Evolutionary conservation across 2,888 invertebrate species (phyloP), one percentile per base, ranked within the genome.

Genomic region (Oscheius sp.): DNA sequence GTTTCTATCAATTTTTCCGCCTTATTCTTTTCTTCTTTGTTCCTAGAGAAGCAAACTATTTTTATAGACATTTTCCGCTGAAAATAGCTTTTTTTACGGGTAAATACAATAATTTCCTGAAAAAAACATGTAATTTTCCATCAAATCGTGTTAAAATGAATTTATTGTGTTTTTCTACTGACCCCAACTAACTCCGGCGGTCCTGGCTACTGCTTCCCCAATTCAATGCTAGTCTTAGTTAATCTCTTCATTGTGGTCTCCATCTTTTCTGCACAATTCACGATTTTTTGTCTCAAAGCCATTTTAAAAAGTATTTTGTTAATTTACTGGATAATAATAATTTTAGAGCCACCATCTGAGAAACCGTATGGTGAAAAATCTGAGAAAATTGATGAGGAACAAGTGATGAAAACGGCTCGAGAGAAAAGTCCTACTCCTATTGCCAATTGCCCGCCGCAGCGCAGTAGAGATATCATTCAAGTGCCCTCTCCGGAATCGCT

Each of bases 261-360:
- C 18, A 41, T 61, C 35, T 41, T 61, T 43, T 61, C 61, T 43
- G 41, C 43, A n/a, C 61, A 61, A 13, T 43, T 61, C n/a, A 61
- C 25, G 18, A 21, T 61, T 41, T 61, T 61, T 43, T 61, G 61
- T 23, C 18, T 61, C 18, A 61, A 61, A 43, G n/a, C 12, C n/a
- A n/a, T 61, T 21, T n/a, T 43, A 43, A 61, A 61, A 41, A 41
- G 61, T 61, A 12, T n/a, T 16, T 18, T 45, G 41, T 43, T 23
- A 23, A 23, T 23, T 55, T 21, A 49, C 13, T 7, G 21, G 21
- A 2, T 49, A 45, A 45, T 16, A 16, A 45, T 12, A 16, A 45
- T 16, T 16, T 45, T 45, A 45, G 45, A 45, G 16, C 45, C 9
- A 16, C 45, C 45, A 45, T n/a, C n/a, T n/a, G n/a, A 59, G n/a